phyloP scores from a whole-genome alignment of 1,140 invertebrate genomes.

The Heterodera schachtii region DNA sequence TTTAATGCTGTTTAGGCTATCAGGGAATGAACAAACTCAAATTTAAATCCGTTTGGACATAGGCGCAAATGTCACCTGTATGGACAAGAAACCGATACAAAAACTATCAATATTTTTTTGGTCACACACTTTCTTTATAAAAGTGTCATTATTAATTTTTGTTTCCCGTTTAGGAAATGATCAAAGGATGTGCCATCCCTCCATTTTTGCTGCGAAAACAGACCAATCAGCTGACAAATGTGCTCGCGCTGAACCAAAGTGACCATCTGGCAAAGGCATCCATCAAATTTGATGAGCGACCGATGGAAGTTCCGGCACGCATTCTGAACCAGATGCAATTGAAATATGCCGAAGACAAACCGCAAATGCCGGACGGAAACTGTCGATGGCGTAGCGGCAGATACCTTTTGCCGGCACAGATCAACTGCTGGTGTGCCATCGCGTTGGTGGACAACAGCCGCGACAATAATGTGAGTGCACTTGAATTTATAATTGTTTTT shows the following conservation, averaged over 20 bases:
- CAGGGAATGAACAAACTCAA: too few relatives aligned
- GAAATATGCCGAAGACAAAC: not conserved
- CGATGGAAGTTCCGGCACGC: constrained; percentile 3
- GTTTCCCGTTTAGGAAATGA: too few relatives aligned
- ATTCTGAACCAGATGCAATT: constrained; percentile 12
- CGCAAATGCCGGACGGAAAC: not conserved
- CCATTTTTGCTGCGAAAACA: constrained; percentile 10
- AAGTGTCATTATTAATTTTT: too few relatives aligned
- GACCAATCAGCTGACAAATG: not conserved
- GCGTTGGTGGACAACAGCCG: not conserved
- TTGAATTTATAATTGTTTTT: too few relatives aligned
- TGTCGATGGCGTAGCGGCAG: not conserved
- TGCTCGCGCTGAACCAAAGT: not conserved
- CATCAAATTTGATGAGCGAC: constrained; percentile 2
- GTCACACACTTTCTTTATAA: too few relatives aligned
- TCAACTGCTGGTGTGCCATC: not conserved
- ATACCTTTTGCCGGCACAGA: not conserved
- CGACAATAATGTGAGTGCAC: not conserved
- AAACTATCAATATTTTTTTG: too few relatives aligned
- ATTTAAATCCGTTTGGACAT: too few relatives aligned
- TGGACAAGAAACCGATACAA: too few relatives aligned
- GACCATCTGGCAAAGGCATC: not conserved
- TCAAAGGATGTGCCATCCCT: not conserved
- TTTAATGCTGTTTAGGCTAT: too few relatives aligned
- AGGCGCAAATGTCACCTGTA: too few relatives aligned